Conservation (phyloP, 2,888 invertebrate species). For the Anorthoa munda region DNA sequence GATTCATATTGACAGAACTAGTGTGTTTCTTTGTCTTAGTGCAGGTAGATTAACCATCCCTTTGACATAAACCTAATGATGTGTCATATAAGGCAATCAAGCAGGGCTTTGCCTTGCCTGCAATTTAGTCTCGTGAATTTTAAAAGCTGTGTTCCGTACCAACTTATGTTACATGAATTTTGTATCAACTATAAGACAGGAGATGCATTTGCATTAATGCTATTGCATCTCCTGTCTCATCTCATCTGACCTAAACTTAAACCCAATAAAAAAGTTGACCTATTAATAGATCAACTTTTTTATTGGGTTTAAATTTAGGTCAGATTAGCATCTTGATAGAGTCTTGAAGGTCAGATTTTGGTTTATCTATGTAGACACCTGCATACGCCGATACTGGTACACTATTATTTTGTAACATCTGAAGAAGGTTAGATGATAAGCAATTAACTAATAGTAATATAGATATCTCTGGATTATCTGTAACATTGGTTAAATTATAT, state of each 20-base stretch:
- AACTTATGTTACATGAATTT: neutral
- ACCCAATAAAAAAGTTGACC: no score
- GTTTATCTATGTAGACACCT: conserved; percentile 26
- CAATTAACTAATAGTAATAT: conserved; percentile 24
- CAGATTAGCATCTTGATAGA: neutral
- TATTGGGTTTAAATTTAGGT: neutral
- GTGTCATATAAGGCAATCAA: no score
- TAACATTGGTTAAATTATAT: conserved; percentile 33
- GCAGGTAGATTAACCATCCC: no score
- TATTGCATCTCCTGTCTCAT: no score
- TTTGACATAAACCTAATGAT: no score
- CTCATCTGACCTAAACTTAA: no score
- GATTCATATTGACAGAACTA: neutral
- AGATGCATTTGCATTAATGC: no score
- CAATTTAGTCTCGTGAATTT: neutral
- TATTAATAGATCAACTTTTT: no score
- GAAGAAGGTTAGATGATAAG: conserved; percentile 36
- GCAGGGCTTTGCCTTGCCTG: neutral
- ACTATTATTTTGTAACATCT: conserved; percentile 45
- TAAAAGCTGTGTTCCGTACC: neutral
- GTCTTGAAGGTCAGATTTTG: conserved; percentile 3
- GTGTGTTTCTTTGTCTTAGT: neutral
- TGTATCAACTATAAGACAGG: neutral
- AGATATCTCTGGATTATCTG: conserved; percentile 45
- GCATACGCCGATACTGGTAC: neutral